Evolutionary conservation across 2,113 vertebrate species (phyloP).

Genomic region (Neodon shergylaensis): DNA sequence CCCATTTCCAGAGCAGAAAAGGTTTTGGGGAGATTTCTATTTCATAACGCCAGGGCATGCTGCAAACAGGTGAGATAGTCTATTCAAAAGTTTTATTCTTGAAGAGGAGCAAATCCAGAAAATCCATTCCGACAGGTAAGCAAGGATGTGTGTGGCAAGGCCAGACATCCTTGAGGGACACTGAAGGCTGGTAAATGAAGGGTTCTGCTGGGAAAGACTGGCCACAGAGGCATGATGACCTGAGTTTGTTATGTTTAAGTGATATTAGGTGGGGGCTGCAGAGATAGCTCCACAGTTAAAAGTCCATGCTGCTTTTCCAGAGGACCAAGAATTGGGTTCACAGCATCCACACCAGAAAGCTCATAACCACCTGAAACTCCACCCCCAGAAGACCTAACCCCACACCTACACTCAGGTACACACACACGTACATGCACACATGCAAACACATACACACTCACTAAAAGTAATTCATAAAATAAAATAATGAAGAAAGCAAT

Average conservation of each 20-base stretch:
- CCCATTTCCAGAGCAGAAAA: neutral
- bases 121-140: slow-evolving; percentile 34
- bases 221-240: neutral
- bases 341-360: neutral
- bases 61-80: neutral
- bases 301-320: neutral
- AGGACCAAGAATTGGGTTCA: neutral
- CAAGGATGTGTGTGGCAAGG: neutral
- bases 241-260: neutral
- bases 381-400: neutral
- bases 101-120: neutral
- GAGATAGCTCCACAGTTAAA: neutral
- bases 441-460: neutral
- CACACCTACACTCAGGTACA: neutral
- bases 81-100: slow-evolving; percentile 40
- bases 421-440: neutral
- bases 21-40: neutral
- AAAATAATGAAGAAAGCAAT: neutral
- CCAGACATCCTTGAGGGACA: neutral
- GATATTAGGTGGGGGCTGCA: neutral
- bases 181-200: neutral
- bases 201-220: too few relatives aligned
- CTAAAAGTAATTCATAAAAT: too few relatives aligned
- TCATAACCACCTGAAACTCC: neutral
- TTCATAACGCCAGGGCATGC: neutral